A percentile compares a stretch with the other conserved stretches of the same genome.
phyloP scores from a whole-genome alignment of 2,888 invertebrate species.

The Idaea biselata region DNA sequence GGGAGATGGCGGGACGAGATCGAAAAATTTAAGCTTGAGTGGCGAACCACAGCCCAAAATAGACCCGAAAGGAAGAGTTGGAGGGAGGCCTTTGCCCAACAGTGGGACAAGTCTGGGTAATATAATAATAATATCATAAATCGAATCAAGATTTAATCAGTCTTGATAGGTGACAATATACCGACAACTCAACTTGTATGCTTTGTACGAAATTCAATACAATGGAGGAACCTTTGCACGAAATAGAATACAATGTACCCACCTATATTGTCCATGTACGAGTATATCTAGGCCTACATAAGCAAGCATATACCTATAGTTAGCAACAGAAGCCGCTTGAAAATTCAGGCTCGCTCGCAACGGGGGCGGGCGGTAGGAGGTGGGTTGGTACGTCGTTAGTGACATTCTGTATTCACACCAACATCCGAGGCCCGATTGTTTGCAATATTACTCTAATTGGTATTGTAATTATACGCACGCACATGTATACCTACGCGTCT shows the following conservation, averaged over 20 bases:
- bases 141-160: no score
- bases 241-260: neutral
- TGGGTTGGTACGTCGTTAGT: constrained; percentile 68
- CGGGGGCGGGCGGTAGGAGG: constrained; percentile 30
- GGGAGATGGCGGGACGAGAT: no score
- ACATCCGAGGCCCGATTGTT: constrained; percentile 76
- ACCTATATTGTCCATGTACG: neutral
- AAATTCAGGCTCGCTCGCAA: constrained; percentile 67
- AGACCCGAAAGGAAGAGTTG: no score
- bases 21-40: no score
- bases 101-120: no score
- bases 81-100: no score
- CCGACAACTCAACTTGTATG: no score
- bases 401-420: constrained; percentile 80
- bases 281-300: neutral
- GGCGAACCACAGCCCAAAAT: no score
- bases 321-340: constrained; percentile 60
- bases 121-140: no score
- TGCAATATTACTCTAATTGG: constrained; percentile 81
- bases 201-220: neutral
- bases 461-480: constrained; percentile 70
- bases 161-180: no score
- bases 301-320: constrained; percentile 21
- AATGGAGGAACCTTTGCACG: constrained; percentile 14
- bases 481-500: constrained; percentile 64